These are phyloP conservation scores for Morpho deidamia DNA, from an alignment of 2,888 invertebrate species.

Conservation along the genomic window DNA sequence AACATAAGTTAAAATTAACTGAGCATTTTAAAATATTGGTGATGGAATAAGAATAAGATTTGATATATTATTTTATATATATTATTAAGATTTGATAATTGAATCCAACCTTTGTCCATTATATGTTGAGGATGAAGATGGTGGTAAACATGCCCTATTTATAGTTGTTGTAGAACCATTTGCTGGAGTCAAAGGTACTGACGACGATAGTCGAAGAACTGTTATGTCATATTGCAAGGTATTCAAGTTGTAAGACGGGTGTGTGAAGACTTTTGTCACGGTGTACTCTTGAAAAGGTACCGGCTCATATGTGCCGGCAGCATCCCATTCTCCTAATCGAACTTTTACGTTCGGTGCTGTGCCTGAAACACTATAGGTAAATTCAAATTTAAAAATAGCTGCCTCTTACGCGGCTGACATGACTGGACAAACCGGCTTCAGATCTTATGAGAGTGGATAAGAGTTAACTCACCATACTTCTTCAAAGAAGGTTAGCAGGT, in stretches of 20 bases:
- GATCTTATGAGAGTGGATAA: too few relatives aligned
- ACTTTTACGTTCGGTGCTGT: constrained; percentile 79
- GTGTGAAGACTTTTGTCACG: constrained; percentile 77
- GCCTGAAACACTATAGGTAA: constrained; percentile 51
- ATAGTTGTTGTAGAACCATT: constrained; percentile 75
- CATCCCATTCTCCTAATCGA: constrained; percentile 88
- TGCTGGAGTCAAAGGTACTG: constrained; percentile 70
- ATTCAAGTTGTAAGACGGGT: constrained; percentile 82
- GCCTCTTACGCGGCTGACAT: too few relatives aligned
- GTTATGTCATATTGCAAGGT: constrained; percentile 91
- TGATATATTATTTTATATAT: too few relatives aligned
- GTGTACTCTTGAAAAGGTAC: constrained; percentile 81
- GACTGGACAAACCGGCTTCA: too few relatives aligned
- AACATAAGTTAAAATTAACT: too few relatives aligned
- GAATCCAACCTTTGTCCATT: constrained; percentile 68
- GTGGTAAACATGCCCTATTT: constrained; percentile 80
- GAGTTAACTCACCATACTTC: too few relatives aligned
- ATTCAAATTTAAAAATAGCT: background rate
- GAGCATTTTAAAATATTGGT: too few relatives aligned
- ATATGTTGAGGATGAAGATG: constrained; percentile 47
- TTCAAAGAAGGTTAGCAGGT: too few relatives aligned
- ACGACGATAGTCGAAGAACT: constrained; percentile 81
- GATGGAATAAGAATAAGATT: too few relatives aligned
- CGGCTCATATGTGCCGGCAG: constrained; percentile 80
- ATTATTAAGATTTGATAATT: background rate